These are phyloP conservation scores for Meleagris gallopavo DNA, from an alignment of 2,113 vertebrate genomes.

Conservation along the genomic window DNA sequence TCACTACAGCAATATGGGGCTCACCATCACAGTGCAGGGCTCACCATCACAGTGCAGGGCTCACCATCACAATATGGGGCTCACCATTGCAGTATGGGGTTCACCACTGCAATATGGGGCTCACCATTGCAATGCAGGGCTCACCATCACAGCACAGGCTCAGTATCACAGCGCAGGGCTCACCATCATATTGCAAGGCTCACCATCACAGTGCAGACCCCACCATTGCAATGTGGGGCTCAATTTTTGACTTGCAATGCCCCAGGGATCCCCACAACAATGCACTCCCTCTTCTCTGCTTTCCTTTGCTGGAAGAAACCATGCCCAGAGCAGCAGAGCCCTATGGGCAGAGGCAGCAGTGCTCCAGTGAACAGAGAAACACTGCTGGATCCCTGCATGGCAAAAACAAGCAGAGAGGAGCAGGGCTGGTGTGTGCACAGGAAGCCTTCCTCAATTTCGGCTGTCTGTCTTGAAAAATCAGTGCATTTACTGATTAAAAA, in stretches of 20 bases:
- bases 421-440: accelerated
- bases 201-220: too few relatives aligned
- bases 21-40: not conserved
- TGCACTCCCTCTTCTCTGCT: not conserved
- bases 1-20: accelerated
- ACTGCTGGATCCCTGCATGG: not conserved
- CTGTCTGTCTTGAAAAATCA: constrained; percentile 26
- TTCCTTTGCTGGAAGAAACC: not conserved
- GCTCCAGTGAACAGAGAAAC: not conserved
- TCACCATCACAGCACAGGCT: not conserved
- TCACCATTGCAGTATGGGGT: too few relatives aligned
- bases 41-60: not conserved
- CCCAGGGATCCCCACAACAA: not conserved
- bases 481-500: constrained; percentile 51
- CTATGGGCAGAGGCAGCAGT: not conserved
- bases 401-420: not conserved
- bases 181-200: not conserved
- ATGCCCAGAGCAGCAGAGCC: not conserved
- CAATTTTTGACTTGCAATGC: not conserved
- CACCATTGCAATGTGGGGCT: not conserved
- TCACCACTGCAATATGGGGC: accelerated
- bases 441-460: not conserved
- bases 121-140: not conserved
- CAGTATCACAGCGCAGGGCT: accelerated
- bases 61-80: not conserved